Percentiles rank a stretch among this genome's conserved stretches.
Conservation (phyloP, 2,113 vertebrate species). For the Colinus virginianus region DNA sequence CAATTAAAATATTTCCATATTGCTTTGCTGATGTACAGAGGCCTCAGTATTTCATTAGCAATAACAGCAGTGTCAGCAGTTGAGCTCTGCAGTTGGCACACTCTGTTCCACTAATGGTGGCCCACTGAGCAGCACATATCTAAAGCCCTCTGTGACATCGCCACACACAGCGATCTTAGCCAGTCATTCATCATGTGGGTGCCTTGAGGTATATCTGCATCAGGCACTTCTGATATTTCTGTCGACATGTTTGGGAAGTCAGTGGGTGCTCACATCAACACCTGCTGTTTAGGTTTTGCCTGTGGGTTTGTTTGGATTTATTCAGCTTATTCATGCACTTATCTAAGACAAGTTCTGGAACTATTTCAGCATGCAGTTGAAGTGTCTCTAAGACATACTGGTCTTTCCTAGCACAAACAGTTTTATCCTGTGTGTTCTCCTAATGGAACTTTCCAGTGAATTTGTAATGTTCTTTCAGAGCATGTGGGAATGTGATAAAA, state of each 20-base stretch:
- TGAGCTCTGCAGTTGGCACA: not conserved
- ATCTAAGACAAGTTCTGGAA: not conserved
- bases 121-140: not conserved
- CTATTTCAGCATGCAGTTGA: not conserved
- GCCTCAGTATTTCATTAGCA: not conserved
- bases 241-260: not conserved
- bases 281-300: not conserved
- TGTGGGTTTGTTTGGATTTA: not conserved
- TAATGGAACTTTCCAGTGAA: constrained; percentile 4
- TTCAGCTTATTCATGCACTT: not conserved
- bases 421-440: not conserved
- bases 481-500: constrained; percentile 28
- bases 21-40: not conserved
- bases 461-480: not conserved
- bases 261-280: not conserved
- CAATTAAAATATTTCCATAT: not conserved
- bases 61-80: not conserved
- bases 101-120: not conserved
- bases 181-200: not conserved
- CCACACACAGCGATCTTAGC: not conserved
- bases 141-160: not conserved
- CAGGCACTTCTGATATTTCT: not conserved
- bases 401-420: not conserved
- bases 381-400: not conserved
- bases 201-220: not conserved